Base-by-base conservation (phyloP, 1,140 invertebrate species). In the Platorchestia sp. region DNA sequence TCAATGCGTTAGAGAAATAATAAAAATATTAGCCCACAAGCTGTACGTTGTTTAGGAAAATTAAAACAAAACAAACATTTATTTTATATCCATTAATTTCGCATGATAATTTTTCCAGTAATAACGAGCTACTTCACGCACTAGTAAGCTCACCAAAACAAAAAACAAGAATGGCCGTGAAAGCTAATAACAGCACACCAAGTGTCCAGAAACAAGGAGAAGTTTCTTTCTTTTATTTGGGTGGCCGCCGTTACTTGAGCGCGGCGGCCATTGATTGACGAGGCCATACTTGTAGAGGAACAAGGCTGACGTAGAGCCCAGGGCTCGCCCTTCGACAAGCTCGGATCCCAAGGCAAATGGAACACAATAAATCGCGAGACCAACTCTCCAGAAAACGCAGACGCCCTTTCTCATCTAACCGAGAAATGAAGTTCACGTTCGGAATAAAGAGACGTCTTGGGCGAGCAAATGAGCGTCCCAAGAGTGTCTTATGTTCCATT, bases 381-480 rank as follows among this genome's bases (percentile, higher is more conserved):
- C 91, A 93, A 93, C 91, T 93, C 91, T 93, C 91, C 91, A 93
- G 91, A 93, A 93, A 93, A 93, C 91, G 91, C 91, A 93, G 91
- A 93, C 91, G 91, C 91, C 91, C 91, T 93, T 93, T 93, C 91
- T 93, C 91, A 93, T 93, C 91, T 93, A 93, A 93, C 91, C 91
- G 91, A 93, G 91, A 93, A 93, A 93, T 93, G 91, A 93, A 93
- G 43, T 93, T 93, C 91, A 93, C 91, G 91, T 93, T 93, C 91
- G 16, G 91, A 93, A 93, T 93, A 93, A 89, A 93, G 91, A 93
- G 91, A 93, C 91, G 91, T 93, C 43, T 93, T 47, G 43, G 36
- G 43, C 45, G 43, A 93, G 45, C 91, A 93, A 93, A 93, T 93
- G 91, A 93, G 43, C 43, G 91, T 93, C 91, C 87, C 87, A 89